Evolutionary conservation across 2,113 vertebrate species (phyloP).

Genomic region (Amblyopsis rosae): DNA sequence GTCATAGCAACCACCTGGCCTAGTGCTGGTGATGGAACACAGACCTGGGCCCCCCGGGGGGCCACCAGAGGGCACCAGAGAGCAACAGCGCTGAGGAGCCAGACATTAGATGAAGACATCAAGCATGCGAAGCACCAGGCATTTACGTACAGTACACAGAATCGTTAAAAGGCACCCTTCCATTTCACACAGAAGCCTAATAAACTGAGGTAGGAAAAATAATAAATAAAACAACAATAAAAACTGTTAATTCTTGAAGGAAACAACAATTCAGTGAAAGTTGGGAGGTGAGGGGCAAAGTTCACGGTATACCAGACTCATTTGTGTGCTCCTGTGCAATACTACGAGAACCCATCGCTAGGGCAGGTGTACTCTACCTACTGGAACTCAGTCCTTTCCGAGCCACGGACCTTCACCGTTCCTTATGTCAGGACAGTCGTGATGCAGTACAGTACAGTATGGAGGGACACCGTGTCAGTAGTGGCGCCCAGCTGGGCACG

Average conservation of each 20-base stretch:
- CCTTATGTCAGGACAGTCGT: constrained; percentile 9
- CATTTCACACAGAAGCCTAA: constrained; percentile 34
- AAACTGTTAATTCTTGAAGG: constrained; percentile 16
- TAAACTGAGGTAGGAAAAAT: constrained; percentile 64
- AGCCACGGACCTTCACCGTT: constrained; percentile 4
- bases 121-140: constrained; percentile 45
- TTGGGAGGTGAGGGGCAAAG: background rate
- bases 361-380: background rate
- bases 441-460: constrained; percentile 5
- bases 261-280: constrained; percentile 30
- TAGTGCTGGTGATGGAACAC: constrained; percentile 31
- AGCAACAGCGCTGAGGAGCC: constrained; percentile 25
- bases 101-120: constrained; percentile 25
- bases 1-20: constrained; percentile 17
- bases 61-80: too few species aligned
- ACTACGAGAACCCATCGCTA: constrained; percentile 23
- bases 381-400: background rate
- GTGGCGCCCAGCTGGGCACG: background rate
- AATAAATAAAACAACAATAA: constrained; percentile 50
- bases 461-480: constrained; percentile 8
- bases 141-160: constrained; percentile 48
- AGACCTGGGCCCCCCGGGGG: constrained; percentile 39
- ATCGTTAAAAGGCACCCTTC: constrained; percentile 46
- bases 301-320: background rate
- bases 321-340: background rate